Base-by-base conservation (phyloP, 2,888 invertebrate species). In the Fissipunctia ypsillon region DNA sequence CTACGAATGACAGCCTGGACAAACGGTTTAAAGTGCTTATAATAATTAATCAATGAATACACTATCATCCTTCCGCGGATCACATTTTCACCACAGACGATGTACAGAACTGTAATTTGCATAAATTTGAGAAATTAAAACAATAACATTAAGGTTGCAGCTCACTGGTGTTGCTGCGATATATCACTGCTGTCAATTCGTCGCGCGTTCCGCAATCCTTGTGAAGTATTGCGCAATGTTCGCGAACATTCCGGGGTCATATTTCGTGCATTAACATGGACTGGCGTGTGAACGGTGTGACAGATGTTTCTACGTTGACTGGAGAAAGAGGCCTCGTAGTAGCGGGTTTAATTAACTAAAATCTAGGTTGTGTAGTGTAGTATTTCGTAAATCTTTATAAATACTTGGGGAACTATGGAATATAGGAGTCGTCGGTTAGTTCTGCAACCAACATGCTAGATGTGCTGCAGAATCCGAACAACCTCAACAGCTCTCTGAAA, bases 171-270 rank as follows among this genome's bases (percentile, higher is more conserved):
- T 41, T 50, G 50, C n/a, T 64, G 16, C 52, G 52, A 84, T 85
- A 74, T 73, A 85, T 85, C 74, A 73, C 67, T 19, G 63, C 48
- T 48, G 70, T 74, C 73, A 82, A 70, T 78, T 76, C 57, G 59
- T 57, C 63, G 43, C 60, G 54, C 69, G 59, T 56, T 52, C 70
- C 52, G 63, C 59, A 78, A 78, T 84, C 79, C 76, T 56, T 25
- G 41, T 79, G 67, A 82, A 73, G 82, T 82, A 84, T 70, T 22
- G 69, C 59, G 25, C 57, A 48, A 25, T 61, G 66, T 71, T 78
- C 82, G 56, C 50, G 31, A 71, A 79, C 75, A 68, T 48, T 69
- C 10, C 16, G 43, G 41, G 66, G 73, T 67, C 75, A 78, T 78
- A 78, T 78, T 72, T 71, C 56, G 54, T 68, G 41, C 73, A 80